These are phyloP conservation scores for Labroides dimidiatus DNA, from an alignment of 2,797 vertebrate genomes.

Conservation along the genomic window DNA sequence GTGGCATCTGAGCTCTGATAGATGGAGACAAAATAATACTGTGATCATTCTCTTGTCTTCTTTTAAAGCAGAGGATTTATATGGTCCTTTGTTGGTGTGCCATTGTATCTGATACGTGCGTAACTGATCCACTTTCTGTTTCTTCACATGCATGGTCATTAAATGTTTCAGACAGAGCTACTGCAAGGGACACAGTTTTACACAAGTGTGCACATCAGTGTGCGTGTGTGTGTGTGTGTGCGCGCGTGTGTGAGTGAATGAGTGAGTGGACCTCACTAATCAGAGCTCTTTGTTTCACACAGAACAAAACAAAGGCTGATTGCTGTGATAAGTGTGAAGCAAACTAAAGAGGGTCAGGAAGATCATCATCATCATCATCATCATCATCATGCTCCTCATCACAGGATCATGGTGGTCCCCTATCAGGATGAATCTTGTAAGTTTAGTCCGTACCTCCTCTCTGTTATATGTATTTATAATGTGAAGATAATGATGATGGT, in stretches of 20 bases:
- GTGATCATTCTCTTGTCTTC: no score
- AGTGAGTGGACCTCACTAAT: slow-evolving; percentile 58
- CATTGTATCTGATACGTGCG: no score
- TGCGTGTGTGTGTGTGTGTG: slow-evolving; percentile 30
- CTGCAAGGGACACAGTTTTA: no score
- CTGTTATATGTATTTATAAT: not conserved
- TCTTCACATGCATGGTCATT: no score
- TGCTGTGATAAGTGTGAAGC: slow-evolving; percentile 61
- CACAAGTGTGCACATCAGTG: not conserved
- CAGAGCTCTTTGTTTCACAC: slow-evolving; percentile 74
- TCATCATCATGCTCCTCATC: slow-evolving; percentile 18
- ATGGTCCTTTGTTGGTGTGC: no score
- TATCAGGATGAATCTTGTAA: not conserved
- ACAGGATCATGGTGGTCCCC: not conserved
- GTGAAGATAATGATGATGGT: no score
- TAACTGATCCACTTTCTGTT: no score
- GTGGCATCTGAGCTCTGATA: no score
- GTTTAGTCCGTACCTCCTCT: not conserved
- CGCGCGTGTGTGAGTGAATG: slow-evolving; percentile 25
- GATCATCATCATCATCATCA: slow-evolving; percentile 38
- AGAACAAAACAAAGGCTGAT: slow-evolving; percentile 62
- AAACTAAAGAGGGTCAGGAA: slow-evolving; percentile 34
- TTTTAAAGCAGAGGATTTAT: no score
- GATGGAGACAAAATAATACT: no score
- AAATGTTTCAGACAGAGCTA: no score